Conservation (phyloP, 2,797 vertebrate genomes). For the Pantherophis vulpinus region DNA sequence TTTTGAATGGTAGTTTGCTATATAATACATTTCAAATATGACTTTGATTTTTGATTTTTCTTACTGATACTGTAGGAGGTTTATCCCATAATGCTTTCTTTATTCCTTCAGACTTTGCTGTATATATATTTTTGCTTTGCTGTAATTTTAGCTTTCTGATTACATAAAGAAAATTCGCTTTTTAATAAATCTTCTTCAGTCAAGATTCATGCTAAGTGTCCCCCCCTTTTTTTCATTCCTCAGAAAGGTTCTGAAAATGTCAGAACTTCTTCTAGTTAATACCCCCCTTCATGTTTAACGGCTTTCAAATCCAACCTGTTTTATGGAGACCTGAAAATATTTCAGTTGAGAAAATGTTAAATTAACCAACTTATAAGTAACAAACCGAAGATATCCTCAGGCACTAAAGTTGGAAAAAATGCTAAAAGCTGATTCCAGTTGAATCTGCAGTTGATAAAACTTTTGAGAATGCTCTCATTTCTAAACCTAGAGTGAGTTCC, state of each 20-base stretch:
- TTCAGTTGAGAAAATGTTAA: constrained; percentile 21
- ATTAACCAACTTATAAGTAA: background rate
- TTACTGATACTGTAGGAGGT: background rate
- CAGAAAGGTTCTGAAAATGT: background rate
- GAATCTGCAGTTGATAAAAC: background rate
- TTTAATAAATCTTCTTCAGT: background rate
- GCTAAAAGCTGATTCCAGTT: background rate
- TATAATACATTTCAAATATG: constrained; percentile 11
- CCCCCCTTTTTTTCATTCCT: background rate
- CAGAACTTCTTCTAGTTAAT: background rate
- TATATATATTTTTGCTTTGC: background rate
- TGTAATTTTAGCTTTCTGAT: background rate
- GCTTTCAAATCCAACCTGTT: constrained; percentile 24
- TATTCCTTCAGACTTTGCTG: background rate
- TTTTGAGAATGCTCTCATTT: constrained; percentile 1
- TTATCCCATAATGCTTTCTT: background rate
- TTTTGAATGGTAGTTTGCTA: background rate
- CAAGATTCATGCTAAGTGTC: constrained; percentile 1
- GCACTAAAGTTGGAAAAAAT: background rate
- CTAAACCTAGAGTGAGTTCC: background rate
- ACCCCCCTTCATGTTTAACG: background rate
- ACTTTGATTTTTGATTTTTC: background rate
- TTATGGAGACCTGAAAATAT: constrained; percentile 29
- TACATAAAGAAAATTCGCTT: background rate
- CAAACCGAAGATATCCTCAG: background rate